Percentiles rank a stretch among this genome's conserved stretches.
Evolutionary conservation across 2,113 vertebrate genomes (phyloP).

Genomic region (Urocynchramus pylzowi): DNA sequence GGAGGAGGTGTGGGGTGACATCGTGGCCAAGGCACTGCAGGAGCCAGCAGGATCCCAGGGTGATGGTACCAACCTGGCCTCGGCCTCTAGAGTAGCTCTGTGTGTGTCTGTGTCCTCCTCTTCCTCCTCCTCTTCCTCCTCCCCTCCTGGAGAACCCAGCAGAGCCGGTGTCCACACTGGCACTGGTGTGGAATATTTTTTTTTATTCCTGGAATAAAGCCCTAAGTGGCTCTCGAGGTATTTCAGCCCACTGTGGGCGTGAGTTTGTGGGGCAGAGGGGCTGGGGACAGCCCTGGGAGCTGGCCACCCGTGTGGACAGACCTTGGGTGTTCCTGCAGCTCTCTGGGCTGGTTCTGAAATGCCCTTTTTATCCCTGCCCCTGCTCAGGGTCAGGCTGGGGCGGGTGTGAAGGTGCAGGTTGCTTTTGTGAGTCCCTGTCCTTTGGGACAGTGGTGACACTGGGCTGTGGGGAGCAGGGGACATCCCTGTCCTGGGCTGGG

Average conservation of each 20-base stretch:
- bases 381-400: background rate
- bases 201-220: background rate
- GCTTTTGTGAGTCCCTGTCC: background rate
- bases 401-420: background rate
- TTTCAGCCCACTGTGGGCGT: rapidly evolving
- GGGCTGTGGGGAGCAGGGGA: background rate
- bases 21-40: background rate
- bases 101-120: background rate
- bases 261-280: background rate
- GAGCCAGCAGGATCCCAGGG: rapidly evolving
- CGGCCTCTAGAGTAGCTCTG: background rate
- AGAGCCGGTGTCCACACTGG: rapidly evolving
- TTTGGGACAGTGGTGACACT: background rate
- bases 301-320: rapidly evolving
- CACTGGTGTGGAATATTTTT: background rate
- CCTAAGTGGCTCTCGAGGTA: background rate
- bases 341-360: background rate
- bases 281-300: background rate
- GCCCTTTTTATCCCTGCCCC: background rate
- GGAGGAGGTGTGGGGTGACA: background rate
- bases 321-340: rapidly evolving
- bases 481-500: background rate
- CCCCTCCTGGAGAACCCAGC: background rate
- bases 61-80: background rate
- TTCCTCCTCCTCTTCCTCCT: background rate